A percentile compares a stretch with the other conserved stretches of the same genome.
Conservation (phyloP, 2,113 vertebrate species). For the Pungitius pungitius region DNA sequence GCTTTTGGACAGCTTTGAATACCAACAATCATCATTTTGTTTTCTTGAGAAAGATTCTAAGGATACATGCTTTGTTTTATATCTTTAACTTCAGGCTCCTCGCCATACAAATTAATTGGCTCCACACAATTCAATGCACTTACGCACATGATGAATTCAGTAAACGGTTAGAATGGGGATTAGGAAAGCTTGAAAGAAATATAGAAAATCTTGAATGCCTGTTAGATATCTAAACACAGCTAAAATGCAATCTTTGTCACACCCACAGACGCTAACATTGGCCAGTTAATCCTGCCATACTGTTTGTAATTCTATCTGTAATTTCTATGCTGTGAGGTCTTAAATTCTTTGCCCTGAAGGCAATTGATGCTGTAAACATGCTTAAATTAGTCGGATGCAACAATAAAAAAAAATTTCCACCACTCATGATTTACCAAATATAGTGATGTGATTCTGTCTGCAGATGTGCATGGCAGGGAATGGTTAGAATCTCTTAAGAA, state of each 20-base stretch:
- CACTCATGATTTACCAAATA: neutral
- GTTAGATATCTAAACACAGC: neutral
- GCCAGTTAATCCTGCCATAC: slow-evolving; percentile 14
- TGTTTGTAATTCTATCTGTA: slow-evolving; percentile 18
- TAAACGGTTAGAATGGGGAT: neutral
- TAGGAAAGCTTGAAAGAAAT: slow-evolving; percentile 2
- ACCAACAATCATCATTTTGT: neutral
- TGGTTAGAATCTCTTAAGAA: slow-evolving; percentile 15
- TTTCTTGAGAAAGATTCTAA: neutral
- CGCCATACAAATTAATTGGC: slow-evolving; percentile 13
- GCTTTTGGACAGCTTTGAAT: neutral
- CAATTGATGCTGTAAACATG: slow-evolving; percentile 3
- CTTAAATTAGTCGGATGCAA: slow-evolving; percentile 8
- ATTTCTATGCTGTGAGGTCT: slow-evolving; percentile 3
- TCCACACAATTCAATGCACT: slow-evolving; percentile 2
- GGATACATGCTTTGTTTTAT: neutral
- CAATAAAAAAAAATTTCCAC: slow-evolving; percentile 7
- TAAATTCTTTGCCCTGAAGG: neutral
- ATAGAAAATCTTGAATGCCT: slow-evolving; percentile 5
- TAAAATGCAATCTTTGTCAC: neutral
- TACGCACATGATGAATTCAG: slow-evolving; percentile 2
- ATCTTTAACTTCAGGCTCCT: slow-evolving; percentile 23
- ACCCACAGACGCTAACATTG: slow-evolving; percentile 3
- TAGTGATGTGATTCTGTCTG: slow-evolving; percentile 2
- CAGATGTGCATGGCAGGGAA: slow-evolving; percentile 27